Percentiles rank a stretch among this genome's conserved stretches.
Evolutionary conservation across 2,797 vertebrate species (phyloP).

Genomic region (Coccyzus lansbergi): DNA sequence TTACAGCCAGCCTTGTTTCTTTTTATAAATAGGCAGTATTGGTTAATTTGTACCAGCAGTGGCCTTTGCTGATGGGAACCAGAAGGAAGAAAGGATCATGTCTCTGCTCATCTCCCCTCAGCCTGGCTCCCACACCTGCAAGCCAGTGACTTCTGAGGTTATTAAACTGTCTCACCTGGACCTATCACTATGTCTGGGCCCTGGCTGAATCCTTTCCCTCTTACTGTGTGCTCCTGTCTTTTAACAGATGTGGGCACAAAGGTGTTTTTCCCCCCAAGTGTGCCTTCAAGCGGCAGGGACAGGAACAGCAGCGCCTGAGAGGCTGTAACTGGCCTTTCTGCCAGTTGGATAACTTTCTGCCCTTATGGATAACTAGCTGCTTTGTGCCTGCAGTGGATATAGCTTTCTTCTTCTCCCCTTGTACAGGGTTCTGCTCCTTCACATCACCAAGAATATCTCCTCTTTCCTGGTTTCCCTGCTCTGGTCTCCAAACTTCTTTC

Average conservation of each 20-base stretch:
- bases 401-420: not conserved
- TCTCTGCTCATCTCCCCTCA: not conserved
- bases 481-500: not conserved
- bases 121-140: not conserved
- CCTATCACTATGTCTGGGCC: not conserved
- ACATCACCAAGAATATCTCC: rapidly evolving
- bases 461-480: not conserved
- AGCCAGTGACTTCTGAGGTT: not conserved
- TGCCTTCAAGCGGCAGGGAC: not conserved
- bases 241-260: not conserved
- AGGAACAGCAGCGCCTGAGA: not conserved
- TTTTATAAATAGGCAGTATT: not conserved
- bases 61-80: not conserved
- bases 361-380: not conserved
- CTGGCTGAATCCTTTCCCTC: rapidly evolving
- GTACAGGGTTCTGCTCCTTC: not conserved
- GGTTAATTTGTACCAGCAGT: not conserved
- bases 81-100: not conserved
- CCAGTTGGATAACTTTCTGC: too few species aligned
- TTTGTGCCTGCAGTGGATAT: not conserved
- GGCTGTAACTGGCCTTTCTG: not conserved
- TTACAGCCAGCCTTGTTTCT: not conserved
- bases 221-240: not conserved
- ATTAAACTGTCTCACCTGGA: not conserved
- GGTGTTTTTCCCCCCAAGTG: not conserved